A percentile compares a stretch with the other conserved stretches of the same genome.
phyloP scores from a whole-genome alignment of 2,797 vertebrate species.

The Merluccius polli region DNA sequence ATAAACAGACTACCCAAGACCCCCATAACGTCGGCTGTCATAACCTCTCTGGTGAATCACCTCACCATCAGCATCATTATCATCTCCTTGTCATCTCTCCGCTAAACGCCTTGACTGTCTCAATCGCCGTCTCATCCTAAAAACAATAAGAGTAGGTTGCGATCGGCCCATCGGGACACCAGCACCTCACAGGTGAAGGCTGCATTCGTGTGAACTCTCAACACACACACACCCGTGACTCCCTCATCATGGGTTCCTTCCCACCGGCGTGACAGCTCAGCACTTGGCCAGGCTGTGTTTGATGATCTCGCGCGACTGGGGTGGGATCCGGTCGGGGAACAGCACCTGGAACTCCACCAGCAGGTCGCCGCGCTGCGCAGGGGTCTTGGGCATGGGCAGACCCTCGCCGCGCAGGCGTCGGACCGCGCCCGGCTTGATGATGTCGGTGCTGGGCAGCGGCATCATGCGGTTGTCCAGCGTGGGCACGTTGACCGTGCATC shows the following conservation, averaged over 20 bases:
- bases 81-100: not conserved
- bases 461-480: constrained; percentile 92
- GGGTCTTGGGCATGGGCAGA: constrained; percentile 88
- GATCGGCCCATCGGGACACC: constrained; percentile 48
- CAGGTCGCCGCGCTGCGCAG: constrained; percentile 88
- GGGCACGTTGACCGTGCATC: constrained; percentile 94
- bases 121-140: constrained; percentile 25
- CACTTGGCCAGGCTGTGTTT: constrained; percentile 90
- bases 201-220: constrained; percentile 44
- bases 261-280: constrained; percentile 37
- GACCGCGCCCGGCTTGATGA: constrained; percentile 90
- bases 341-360: constrained; percentile 96
- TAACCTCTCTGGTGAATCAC: constrained; percentile 40
- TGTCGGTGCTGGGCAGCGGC: constrained; percentile 89
- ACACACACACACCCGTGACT: constrained; percentile 34
- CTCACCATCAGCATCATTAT: not conserved
- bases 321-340: constrained; percentile 95
- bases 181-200: constrained; percentile 60
- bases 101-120: not conserved
- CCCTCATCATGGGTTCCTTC: constrained; percentile 11
- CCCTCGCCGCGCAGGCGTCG: constrained; percentile 92
- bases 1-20: constrained; percentile 51
- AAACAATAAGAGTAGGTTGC: constrained; percentile 60
- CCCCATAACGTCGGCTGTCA: constrained; percentile 29
- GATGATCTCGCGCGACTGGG: constrained; percentile 94